Evolutionary conservation across 1,140 invertebrate genomes (phyloP), one percentile per base, ranked within the genome.

Genomic region (Tetraneura akinire): DNA sequence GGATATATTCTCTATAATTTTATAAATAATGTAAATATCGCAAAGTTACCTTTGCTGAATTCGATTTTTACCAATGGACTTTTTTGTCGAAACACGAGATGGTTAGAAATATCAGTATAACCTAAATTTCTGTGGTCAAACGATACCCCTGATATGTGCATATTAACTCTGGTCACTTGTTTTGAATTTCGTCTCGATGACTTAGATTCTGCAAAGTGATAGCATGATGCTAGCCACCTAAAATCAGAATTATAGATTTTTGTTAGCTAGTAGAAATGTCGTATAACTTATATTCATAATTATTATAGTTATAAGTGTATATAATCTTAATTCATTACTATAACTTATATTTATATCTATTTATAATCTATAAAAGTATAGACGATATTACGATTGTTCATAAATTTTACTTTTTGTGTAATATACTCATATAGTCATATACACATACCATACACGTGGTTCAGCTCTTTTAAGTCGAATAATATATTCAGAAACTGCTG

Each of bases 161-260:
- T 92, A 85, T 95, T 94, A 18, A 95, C 91, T 80, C 93, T 85
- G 85, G 93, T 92, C 9, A 93, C 93, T 86, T 94, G 94, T 66
- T 92, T 87, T 84, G 94, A 94, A 68, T 93, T 88, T 62, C 91
- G 92, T 82, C 91, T 90, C 84, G 92, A 90, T 51, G 92, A 86
- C 83, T 93, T 93, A 81, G 93, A 87, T 57, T 93, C 85, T 37
- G 94, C 91, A 84, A 95, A 95, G 86, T 96, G 94, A 85, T 95
- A 95, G 83, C 92, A 94, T 62, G 94, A 89, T 18, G 93, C 92
- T 84, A 94, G 95, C 94, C 94, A 96, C 84, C 84, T 84, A 60
- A 14, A 82, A 73, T 73, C 21, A 23, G 23, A 23, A 23, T 23
- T 4, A 23, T 23, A 9, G 14, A 53, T 53, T 53, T 47, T 47